phyloP scores from a whole-genome alignment of 2,888 invertebrate species.

The Parnassius orleans region DNA sequence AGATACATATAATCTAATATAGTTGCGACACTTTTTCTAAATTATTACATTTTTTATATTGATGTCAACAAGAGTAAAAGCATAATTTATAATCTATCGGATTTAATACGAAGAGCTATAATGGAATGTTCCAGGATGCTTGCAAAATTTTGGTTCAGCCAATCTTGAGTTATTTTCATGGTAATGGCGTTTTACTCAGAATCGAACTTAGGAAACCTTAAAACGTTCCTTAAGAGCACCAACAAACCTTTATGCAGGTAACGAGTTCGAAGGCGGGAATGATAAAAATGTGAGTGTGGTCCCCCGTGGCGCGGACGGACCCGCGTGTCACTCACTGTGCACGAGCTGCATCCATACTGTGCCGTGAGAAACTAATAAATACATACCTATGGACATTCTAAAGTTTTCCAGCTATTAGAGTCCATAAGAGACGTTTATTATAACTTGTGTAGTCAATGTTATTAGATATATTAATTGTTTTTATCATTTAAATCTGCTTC shows the following conservation, averaged over 20 bases:
- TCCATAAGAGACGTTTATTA: slow-evolving; percentile 8
- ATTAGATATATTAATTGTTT: slow-evolving; percentile 13
- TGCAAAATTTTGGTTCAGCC: no score
- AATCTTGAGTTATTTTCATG: no score
- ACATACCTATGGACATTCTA: slow-evolving; percentile 11
- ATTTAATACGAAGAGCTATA: no score
- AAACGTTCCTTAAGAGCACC: not conserved
- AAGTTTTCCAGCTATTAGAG: slow-evolving; percentile 15
- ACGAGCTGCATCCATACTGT: slow-evolving; percentile 42
- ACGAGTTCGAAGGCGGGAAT: slow-evolving; percentile 61
- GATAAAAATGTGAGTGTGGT: slow-evolving; percentile 58
- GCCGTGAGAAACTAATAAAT: slow-evolving; percentile 36
- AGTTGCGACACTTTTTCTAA: no score
- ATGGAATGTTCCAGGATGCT: no score
- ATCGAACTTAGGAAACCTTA: slow-evolving; percentile 35
- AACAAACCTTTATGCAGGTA: slow-evolving; percentile 34
- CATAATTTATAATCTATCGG: no score
- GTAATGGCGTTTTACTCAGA: slow-evolving; percentile 28
- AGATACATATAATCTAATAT: no score
- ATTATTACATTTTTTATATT: no score
- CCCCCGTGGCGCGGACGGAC: slow-evolving; percentile 58
- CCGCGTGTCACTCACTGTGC: slow-evolving; percentile 67
- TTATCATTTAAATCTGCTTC: not conserved
- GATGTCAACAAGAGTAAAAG: no score
- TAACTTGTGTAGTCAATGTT: slow-evolving; percentile 16